A percentile compares a stretch with the other conserved stretches of the same genome.
Conservation (phyloP, 2,113 vertebrate species). For the Synchiropus splendidus region DNA sequence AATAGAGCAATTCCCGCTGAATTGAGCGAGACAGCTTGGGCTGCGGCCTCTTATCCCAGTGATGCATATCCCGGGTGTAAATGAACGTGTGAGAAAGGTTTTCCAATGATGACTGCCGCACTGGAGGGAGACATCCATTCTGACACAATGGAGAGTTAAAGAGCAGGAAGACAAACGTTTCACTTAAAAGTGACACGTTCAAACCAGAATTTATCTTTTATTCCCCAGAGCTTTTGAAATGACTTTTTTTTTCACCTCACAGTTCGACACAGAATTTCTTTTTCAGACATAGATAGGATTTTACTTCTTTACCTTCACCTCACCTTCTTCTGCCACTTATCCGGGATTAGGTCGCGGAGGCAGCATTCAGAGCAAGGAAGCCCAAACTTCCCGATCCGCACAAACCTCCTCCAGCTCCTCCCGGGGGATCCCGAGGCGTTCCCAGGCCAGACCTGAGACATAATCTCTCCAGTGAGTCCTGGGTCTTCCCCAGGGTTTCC, state of each 20-base stretch:
- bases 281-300: constrained; percentile 6
- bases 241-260: constrained; percentile 4
- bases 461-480: no score
- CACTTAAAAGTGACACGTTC: constrained; percentile 8
- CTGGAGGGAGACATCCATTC: constrained; percentile 14
- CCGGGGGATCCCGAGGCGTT: no score
- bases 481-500: no score
- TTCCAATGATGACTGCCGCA: constrained; percentile 22
- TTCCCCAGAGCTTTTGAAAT: constrained; percentile 3
- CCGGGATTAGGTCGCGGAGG: no score
- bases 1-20: constrained; percentile 69
- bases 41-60: constrained; percentile 46
- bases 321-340: no score
- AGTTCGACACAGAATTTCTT: background rate
- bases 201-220: constrained; percentile 15
- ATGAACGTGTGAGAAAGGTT: constrained; percentile 39
- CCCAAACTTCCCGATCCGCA: no score
- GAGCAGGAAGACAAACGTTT: background rate
- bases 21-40: constrained; percentile 62
- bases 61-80: constrained; percentile 58
- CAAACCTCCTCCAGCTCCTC: no score
- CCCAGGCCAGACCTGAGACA: no score
- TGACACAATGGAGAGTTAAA: constrained; percentile 20
- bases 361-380: no score
- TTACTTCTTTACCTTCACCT: no score